Evolutionary conservation across 2,797 vertebrate genomes (phyloP).

Genomic region (Harpagifer antarcticus): DNA sequence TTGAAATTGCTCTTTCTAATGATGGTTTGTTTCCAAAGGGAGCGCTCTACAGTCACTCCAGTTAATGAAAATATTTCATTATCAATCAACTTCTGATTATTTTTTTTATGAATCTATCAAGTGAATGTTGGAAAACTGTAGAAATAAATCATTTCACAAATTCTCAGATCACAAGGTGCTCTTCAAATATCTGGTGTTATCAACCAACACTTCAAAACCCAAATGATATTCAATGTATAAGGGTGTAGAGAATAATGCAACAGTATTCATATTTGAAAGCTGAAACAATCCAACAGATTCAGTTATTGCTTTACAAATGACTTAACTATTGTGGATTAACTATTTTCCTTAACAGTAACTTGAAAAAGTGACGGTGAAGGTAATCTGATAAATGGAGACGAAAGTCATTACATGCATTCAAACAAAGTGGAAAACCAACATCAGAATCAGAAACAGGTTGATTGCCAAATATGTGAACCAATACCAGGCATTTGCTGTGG

Average conservation of each 20-base stretch:
- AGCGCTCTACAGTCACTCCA: neutral
- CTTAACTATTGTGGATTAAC: neutral
- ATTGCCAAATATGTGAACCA: no score
- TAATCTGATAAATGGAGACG: neutral
- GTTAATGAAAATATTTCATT: neutral
- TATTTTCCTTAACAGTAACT: neutral
- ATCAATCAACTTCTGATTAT: neutral
- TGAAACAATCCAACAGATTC: neutral
- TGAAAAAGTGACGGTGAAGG: neutral
- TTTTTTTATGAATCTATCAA: neutral
- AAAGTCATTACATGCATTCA: conserved; percentile 5
- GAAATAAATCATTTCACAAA: neutral
- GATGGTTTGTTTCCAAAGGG: neutral
- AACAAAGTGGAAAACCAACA: conserved; percentile 8
- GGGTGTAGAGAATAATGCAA: neutral
- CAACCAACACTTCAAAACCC: neutral
- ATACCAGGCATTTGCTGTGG: neutral
- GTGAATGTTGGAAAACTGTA: neutral
- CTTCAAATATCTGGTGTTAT: neutral
- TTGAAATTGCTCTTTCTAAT: neutral
- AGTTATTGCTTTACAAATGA: neutral
- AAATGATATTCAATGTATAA: neutral
- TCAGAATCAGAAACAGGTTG: neutral
- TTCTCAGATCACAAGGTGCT: neutral
- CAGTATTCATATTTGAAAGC: neutral